These are phyloP conservation scores for Corbicula japonica DNA, from an alignment of 2,888 invertebrate species.

Conservation along the genomic window DNA sequence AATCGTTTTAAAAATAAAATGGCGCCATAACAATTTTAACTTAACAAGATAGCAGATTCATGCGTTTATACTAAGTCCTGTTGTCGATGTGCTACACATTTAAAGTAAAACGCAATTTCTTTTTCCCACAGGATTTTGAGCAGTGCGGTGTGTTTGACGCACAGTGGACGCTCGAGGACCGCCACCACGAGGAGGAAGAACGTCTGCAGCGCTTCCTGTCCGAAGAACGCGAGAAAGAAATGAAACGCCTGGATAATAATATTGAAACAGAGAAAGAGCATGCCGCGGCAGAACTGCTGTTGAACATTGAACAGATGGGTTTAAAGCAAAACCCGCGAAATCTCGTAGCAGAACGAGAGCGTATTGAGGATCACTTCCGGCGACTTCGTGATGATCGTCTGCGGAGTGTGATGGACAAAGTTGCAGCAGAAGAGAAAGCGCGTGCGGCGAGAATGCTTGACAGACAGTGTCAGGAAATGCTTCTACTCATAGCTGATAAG, in stretches of 20 bases:
- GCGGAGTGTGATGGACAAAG: constrained; percentile 79
- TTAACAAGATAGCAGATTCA: too few relatives aligned
- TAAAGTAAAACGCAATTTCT: too few relatives aligned
- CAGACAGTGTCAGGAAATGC: constrained; percentile 84
- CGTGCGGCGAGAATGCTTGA: constrained; percentile 84
- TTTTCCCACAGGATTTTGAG: constrained; percentile 91
- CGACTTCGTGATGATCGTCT: constrained; percentile 77
- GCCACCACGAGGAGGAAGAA: constrained; percentile 98
- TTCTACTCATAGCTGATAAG: constrained; percentile 83
- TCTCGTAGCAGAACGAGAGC: constrained; percentile 75
- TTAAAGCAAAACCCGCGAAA: constrained; percentile 71
- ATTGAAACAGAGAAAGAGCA: constrained; percentile 78
- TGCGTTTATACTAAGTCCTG: too few relatives aligned
- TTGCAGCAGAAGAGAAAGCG: constrained; percentile 84
- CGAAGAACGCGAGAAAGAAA: constrained; percentile 82
- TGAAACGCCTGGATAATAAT: constrained; percentile 77
- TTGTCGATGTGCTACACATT: too few relatives aligned
- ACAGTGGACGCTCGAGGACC: constrained; percentile 95
- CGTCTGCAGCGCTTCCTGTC: constrained; percentile 89
- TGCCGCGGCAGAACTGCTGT: constrained; percentile 79
- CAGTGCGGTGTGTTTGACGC: constrained; percentile 91
- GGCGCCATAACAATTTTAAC: too few relatives aligned
- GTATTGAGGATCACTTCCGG: constrained; percentile 83
- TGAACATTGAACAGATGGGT: constrained; percentile 75
- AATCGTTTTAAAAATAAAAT: too few relatives aligned